Base-by-base conservation (phyloP, 2,113 vertebrate genomes). In the Thunnus thynnus region DNA sequence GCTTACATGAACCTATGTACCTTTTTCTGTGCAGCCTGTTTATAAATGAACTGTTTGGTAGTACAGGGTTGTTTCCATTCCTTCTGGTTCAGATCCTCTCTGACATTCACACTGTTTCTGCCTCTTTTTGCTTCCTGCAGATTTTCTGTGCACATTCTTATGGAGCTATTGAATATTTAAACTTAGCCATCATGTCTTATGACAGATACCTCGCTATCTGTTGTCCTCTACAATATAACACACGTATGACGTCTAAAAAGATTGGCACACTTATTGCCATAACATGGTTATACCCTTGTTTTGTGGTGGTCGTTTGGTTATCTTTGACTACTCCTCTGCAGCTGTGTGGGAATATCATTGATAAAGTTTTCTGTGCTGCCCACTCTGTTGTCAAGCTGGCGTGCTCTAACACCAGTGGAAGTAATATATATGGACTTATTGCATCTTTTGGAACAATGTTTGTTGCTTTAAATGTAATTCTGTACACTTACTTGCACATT, bases 71-170 rank as follows among this genome's bases (percentile, higher is more conserved):
- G 22, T 22, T 22, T 22, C 22, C 22, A 22, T 22, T 22, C 22
- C 22, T 22, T 22, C 22, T 22, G 22, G 22, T 22, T 22, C 22
- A 22, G 22, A 22, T 22, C 22, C 22, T 22, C 22, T 22, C 22
- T 22, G 22, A 22, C 22, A 22, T 22, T 22, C 22, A 22, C 22
- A 22, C 22, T 22, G 22, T 22, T 22, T 22, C 32, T 36, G 7
- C 5, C 5, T 1, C 32, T 7, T 36, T 36, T 4, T 36, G 32
- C 32, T 36, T 36, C 32, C 32, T 36, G 32, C 32, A 36, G 32
- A 36, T 36, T 36, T 36, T 6, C 7, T 86, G 76, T 50, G 47
- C 94, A 3, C 91, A 91, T 4, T 84, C 90, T 0, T 89, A 90
- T 58, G 88, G 13, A 16, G 13, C 13, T 0, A 25, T 83, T 1